Base-by-base conservation (phyloP, 2,113 vertebrate species). In the Sardina pilchardus region DNA sequence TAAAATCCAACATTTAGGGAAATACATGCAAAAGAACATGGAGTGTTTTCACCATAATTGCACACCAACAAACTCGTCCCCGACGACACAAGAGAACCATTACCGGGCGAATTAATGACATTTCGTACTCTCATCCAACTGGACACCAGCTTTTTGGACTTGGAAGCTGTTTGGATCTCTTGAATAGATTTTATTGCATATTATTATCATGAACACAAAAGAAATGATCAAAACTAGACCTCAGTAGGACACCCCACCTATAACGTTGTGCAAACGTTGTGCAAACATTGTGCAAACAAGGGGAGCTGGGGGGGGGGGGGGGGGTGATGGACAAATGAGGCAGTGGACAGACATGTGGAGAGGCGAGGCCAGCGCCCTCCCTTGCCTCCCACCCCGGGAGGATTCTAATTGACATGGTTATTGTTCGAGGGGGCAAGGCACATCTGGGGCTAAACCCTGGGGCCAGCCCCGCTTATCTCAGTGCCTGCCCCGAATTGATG, bases 371-470 rank as follows among this genome's bases (percentile, higher is more conserved):
- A 12, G 14, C 30, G 63, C 26, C 63, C 63, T 44, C 43, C 53
- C 50, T 81, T 26, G 75, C 85, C 63, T 71, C 26, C 63, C 63
- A 71, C 26, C n/a, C 26, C 26, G 8, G 26, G 63, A 71, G 85
- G 47, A 75, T 86, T 85, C 81, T 26, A 47, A 75, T 56, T 90
- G 92, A 84, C 90, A 87, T 85, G 89, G 84, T 90, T 90, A 90
- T 89, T 90, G 83, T 88, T 81, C 59, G 90, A 90, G 19, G 81
- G 84, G 83, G 67, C 21, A 85, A 34, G 90, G 88, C 93, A 87
- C 94, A 91, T 84, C 91, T 90, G 93, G 87, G 80, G n/a, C 86
- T 86, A n/a, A 78, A 86, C 84, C 88, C 71, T 53, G 81, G 84
- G 86, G 87, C 83, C 84, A 88, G 30, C 84, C 89, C 87, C 91